Evolutionary conservation across 1,140 invertebrate genomes (phyloP), one percentile per base, ranked within the genome.

Genomic region (Hyphantria cunea): DNA sequence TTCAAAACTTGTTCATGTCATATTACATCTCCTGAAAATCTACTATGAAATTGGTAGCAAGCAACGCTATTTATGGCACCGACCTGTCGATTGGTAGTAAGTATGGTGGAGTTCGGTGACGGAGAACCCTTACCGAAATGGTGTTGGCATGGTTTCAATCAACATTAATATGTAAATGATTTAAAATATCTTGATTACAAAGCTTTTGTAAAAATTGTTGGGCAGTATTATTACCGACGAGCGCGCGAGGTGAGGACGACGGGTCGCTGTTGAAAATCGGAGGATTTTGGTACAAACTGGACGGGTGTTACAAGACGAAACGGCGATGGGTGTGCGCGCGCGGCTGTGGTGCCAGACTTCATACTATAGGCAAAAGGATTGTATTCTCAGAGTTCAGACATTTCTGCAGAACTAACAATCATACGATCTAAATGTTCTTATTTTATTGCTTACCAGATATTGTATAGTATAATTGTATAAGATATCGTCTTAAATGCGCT

Each of bases 211-310:
- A 11, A 37, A 34, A 52, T 62, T 53, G 0, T 52, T 52, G 49
- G 50, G 15, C 59, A 62, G 59, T 39, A 7, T 53, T 39, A 6
- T 14, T 32, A 8, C 37, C 34, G 25, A 11, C 44, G 48, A 39
- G 52, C 49, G 13, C n/a, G 9, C 1, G 14, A 6, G 55, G 45
- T 12, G 14, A 15, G 9, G 7, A 10, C 17, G 77, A 70, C 7
- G 76, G 81, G 0, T 72, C 71, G 25, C 52, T 89, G 64, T 45
- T 90, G 56, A 86, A 84, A 68, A 86, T 88, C 68, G 75, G 78
- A 8, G 76, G 77, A 6, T 71, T 72, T 59, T 89, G 84, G 86
- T 89, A 90, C 72, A 74, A 69, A n/a, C 59, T 90, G 64, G 87
- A 90, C 32, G 74, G 64, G 0, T 70, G 73, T 41, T 86, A 89